Percentiles rank a stretch among this genome's conserved stretches.
These are phyloP conservation scores for Lutra lutra DNA, from an alignment of 2,797 vertebrate genomes.

Conservation along the genomic window DNA sequence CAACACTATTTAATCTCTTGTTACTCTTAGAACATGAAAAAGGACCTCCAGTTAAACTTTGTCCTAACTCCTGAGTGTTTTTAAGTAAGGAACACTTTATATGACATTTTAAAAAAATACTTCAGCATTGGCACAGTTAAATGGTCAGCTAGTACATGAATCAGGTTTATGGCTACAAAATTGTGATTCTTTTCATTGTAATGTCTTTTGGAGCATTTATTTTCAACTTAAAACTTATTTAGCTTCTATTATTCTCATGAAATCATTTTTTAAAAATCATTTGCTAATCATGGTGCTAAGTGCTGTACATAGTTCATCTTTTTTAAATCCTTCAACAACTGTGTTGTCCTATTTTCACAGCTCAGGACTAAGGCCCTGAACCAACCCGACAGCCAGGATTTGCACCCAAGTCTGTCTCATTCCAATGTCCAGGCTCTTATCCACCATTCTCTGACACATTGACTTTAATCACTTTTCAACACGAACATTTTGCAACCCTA, in stretches of 20 bases:
- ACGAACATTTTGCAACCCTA: neutral
- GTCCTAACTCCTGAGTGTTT: conserved; percentile 33
- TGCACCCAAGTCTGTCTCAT: neutral
- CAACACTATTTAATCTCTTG: neutral
- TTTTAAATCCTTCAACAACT: neutral
- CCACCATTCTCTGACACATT: neutral
- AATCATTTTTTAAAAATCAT: neutral
- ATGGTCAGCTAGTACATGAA: neutral
- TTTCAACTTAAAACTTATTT: conserved; percentile 27
- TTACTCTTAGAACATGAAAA: neutral
- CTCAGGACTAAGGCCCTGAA: neutral
- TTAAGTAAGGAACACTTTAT: neutral
- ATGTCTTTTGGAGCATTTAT: neutral
- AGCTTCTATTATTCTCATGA: neutral
- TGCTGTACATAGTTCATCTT: neutral
- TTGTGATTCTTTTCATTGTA: neutral
- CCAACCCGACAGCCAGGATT: neutral
- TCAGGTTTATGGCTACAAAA: neutral
- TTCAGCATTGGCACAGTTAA: neutral
- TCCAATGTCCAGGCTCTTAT: neutral
- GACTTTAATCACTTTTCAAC: neutral
- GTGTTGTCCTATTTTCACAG: neutral
- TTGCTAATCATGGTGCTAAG: neutral
- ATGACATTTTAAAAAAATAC: neutral
- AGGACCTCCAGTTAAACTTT: conserved; percentile 22